Base-by-base conservation (phyloP, 2,113 vertebrate species). In the Lucifuga dentata region DNA sequence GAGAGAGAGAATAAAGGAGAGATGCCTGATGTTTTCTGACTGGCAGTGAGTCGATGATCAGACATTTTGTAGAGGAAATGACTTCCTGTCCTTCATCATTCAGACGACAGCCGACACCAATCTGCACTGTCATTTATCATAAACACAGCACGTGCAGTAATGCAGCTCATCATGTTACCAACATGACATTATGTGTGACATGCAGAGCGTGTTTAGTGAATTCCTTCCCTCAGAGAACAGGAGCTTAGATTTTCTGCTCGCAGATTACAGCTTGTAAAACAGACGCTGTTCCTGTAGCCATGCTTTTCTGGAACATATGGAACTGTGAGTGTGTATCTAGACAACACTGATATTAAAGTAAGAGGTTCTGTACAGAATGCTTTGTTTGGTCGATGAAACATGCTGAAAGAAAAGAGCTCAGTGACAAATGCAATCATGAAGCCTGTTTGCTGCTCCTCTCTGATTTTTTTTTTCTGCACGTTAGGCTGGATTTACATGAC, bases 151-250 rank as follows among this genome's bases (percentile, higher is more conserved):
- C 63, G 61, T 43, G 3, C 8, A 19, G 51, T 67, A 60, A 72
- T 78, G 51, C 40, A 20, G 35, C 52, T 16, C 53, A 59, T 15
- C 51, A 2, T 80, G 86, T 76, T 49, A 80, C 87, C 86, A 80
- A 86, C 85, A 83, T 71, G 32, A 70, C 76, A 56, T 86, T 77
- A 83, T 80, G 70, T 71, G 73, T 73, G 72, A 81, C 66, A n/a
- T n/a, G n/a, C n/a, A n/a, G n/a, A n/a, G n/a, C n/a, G n/a, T n/a
- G n/a, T n/a, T n/a, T n/a, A n/a, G 29, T 26, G 29, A 52, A 52
- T 33, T 11, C 29, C 33, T 33, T 12, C n/a, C 29, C 33, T 33
- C 8, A 7, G 10, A 1, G 32, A 60, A 50, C 44, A 41, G 11
- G 19, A 32, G 11, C 35, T 24, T 23, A 44, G 56, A 32, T 74